Base-by-base conservation (phyloP, 92 coral and sea anemone species). In the Phymanthus crucifer region DNA sequence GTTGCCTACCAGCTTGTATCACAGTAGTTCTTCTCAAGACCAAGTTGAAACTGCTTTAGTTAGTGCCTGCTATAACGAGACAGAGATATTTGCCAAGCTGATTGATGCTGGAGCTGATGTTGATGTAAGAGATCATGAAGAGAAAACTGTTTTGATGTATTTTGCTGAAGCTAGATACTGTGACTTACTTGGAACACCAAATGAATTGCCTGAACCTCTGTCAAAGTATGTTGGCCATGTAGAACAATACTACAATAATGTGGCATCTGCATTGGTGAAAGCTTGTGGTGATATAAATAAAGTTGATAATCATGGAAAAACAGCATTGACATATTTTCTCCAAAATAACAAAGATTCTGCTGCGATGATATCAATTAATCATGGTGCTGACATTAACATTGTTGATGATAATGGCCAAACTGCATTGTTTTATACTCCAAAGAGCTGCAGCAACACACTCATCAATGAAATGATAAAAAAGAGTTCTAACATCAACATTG, bases 241-340 rank as follows among this genome's bases (percentile, higher is more conserved):
- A 54, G 10, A 54, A 29, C 24, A 54, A 2, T 7, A 19, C 64
- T 54, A 54, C 29, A 54, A 54, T 14, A 54, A 4, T 21, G 12
- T 54, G 64, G 27, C 64, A n/a, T 54, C 64, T 54, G 27, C 17
- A 23, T 29, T 66, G 40, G 32, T 66, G 6, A 66, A 66, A 31
- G 40, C 71, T 8, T 17, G 71, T 66, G 71, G 21, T 31, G 71
- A 66, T 31, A 29, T 66, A 17, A 66, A 66, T 23, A 66, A 31
- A 66, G 24, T 66, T 4, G 71, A 66, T 66, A 31, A 34, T 31
- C 23, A 66, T 24, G 71, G 71, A 37, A 34, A 66, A 66, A 66
- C 71, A 31, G 71, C 71, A 66, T 23, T 66, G 71, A 31, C 71
- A 66, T 31, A 66, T 31, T 31, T 34, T 66, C 71, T 66, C 32